Conservation (phyloP, 37 sponge, comb jelly and placozoan genomes). For the Theonella swinhoei region DNA sequence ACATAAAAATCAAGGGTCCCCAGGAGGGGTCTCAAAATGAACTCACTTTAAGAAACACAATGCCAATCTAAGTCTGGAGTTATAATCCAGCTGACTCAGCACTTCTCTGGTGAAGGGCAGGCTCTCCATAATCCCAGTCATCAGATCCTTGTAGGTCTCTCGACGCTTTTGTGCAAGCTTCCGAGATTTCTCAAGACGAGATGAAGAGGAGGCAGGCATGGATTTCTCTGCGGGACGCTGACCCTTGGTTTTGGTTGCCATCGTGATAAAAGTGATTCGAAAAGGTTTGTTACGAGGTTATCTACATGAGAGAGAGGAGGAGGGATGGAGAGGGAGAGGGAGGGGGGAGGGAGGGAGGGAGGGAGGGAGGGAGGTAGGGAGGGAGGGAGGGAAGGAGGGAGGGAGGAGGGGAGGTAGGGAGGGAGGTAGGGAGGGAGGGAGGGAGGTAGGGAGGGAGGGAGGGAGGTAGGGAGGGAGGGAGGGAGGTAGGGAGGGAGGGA, state of each 20-base stretch:
- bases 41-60: constrained; percentile 39
- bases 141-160: constrained; percentile 35
- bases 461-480: no score
- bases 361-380: constrained; percentile 6
- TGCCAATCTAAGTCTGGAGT: constrained; percentile 48
- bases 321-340: no score
- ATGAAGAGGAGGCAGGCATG: not conserved
- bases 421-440: no score
- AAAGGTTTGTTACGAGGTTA: not conserved
- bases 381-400: no score
- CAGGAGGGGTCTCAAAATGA: no score
- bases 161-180: constrained; percentile 55
- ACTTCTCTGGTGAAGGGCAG: constrained; percentile 59
- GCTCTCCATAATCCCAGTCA: constrained; percentile 34
- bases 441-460: no score
- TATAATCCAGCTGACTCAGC: constrained; percentile 50
- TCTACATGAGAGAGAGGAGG: constrained; percentile 6
- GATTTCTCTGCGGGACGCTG: not conserved
- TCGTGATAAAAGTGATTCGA: not conserved
- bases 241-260: constrained; percentile 1
- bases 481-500: no score
- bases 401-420: no score
- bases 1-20: no score
- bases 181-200: constrained; percentile 37
- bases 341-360: constrained; percentile 1